Base-by-base conservation (phyloP, 92 coral and sea anemone species). In the Zoanthus sansibaricus region DNA sequence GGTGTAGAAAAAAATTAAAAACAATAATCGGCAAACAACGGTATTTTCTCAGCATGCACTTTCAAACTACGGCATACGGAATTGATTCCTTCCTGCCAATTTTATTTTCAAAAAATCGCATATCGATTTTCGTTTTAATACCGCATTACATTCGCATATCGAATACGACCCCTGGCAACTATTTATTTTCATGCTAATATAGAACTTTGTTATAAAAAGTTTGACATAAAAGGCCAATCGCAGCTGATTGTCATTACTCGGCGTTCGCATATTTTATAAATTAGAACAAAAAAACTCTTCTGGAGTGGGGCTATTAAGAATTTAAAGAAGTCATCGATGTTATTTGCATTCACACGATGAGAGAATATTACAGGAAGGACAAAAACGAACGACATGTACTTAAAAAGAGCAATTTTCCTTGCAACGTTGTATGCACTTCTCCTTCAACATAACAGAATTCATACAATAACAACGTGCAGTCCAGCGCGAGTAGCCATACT, bases 101-200 rank as follows among this genome's bases (percentile, higher is more conserved):
- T 42, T 62, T 80, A 15, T 11, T 80, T 21, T 51, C 67, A 1
- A 54, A 6, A 21, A 6, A 51, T 5, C 44, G 45, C 66, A 25
- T 45, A 51, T 80, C 21, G 75, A 64, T 66, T 21, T 21, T 62
- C 58, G 18, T 48, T 70, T 20, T 25, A 45, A 66, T 20, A 80
- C 1, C 16, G 45, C 85, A 44, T 80, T 64, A 66, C 64, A 64
- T 80, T 66, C 25, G 67, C 67, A 5, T 18, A 66, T 64, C 16
- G 58, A 66, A 67, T 13, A 2, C 32, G 21, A 74, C 85, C 84
- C 85, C 20, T 64, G 12, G 85, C 75, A 80, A 80, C 85, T 80
- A 58, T 20, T 13, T 66, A 62, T 80, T 56, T 62, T 8, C 69
- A 62, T 62, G 69, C 30, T 16, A 14, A 59, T 52, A 37, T 46